These are phyloP conservation scores for Heterotilapia buettikoferi DNA, from an alignment of 2,113 vertebrate species.

Conservation along the genomic window DNA sequence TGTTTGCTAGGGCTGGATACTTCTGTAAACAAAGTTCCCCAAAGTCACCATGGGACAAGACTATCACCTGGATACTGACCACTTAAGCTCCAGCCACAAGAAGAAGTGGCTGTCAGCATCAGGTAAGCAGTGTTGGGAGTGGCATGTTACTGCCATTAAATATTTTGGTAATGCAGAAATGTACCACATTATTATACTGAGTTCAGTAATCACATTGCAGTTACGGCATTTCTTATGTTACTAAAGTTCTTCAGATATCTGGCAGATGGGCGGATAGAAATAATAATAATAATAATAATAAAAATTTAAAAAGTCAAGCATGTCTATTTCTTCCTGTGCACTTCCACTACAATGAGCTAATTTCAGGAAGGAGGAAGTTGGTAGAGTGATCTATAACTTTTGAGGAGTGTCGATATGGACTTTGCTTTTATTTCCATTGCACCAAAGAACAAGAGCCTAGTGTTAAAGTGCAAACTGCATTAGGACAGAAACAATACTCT, in stretches of 20 bases:
- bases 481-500: background rate
- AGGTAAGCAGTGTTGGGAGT: background rate
- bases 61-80: background rate
- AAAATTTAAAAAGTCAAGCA: background rate
- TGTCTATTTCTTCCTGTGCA: background rate
- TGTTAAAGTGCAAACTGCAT: background rate
- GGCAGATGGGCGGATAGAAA: background rate
- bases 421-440: background rate
- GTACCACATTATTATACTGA: background rate
- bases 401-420: background rate
- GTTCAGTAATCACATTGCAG: background rate
- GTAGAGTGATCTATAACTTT: background rate
- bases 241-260: background rate
- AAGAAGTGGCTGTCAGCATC: background rate
- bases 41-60: background rate
- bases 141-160: background rate
- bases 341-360: background rate
- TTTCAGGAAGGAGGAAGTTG: background rate
- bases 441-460: background rate
- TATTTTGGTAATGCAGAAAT: background rate
- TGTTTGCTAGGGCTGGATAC: background rate
- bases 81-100: background rate
- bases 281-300: background rate
- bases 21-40: background rate
- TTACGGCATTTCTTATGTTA: background rate